A percentile compares a stretch with the other conserved stretches of the same genome.
phyloP scores from a whole-genome alignment of 2,888 invertebrate species.

The Drosophila conformis region DNA sequence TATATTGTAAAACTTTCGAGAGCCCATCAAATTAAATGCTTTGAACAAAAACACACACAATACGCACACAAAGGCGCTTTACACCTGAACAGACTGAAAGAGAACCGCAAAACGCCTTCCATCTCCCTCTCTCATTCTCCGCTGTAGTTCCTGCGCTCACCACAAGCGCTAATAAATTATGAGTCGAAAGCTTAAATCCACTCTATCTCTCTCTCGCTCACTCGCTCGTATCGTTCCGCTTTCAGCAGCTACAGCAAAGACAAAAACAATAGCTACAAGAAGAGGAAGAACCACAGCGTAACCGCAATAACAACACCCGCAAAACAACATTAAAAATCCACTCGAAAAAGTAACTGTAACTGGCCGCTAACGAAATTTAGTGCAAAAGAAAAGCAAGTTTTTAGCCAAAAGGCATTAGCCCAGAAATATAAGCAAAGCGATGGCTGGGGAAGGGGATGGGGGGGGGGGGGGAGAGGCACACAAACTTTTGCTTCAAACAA shows the following conservation, averaged over 20 bases:
- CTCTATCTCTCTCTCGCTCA: conserved; percentile 1
- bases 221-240: conserved; percentile 24
- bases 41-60: conserved; percentile 23
- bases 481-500: conserved; percentile 42
- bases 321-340: conserved; percentile 70
- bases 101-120: conserved; percentile 33
- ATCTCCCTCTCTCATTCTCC: not conserved
- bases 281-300: conserved; percentile 38
- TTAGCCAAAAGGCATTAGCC: conserved; percentile 70
- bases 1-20: conserved; percentile 34
- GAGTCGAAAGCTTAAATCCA: conserved; percentile 71
- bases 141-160: conserved; percentile 33
- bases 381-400: conserved; percentile 74
- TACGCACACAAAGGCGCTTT: conserved; percentile 16
- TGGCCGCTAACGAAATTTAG: conserved; percentile 78
- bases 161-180: conserved; percentile 77
- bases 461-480: not conserved
- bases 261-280: not conserved
- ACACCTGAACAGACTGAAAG: conserved; percentile 56
- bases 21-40: conserved; percentile 50
- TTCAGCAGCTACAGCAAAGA: conserved; percentile 20
- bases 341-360: conserved; percentile 70
- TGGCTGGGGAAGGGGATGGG: too few species aligned
- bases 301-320: conserved; percentile 71
- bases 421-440: conserved; percentile 46